A percentile compares a stretch with the other conserved stretches of the same genome.
Evolutionary conservation across 2,113 vertebrate species (phyloP).

Genomic region (Gymnarchus niloticus): DNA sequence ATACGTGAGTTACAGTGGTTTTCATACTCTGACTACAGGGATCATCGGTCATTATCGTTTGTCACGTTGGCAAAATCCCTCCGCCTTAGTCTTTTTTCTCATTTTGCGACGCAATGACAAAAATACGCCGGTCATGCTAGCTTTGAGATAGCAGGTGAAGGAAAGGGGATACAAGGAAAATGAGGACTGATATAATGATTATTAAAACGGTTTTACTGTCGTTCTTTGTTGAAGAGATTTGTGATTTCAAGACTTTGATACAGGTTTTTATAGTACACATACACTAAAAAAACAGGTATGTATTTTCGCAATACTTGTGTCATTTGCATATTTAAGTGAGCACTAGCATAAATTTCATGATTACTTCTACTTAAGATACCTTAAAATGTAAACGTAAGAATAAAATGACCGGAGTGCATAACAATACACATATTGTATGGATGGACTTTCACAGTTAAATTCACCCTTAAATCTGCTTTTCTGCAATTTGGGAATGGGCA

Average conservation of each 20-base stretch:
- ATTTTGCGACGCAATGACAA: conserved; percentile 42
- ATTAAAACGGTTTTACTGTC: not conserved
- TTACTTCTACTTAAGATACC: no score
- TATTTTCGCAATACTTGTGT: not conserved
- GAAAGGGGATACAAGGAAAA: not conserved
- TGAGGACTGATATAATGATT: not conserved
- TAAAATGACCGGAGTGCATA: no score
- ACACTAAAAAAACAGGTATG: not conserved
- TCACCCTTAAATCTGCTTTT: conserved; percentile 53
- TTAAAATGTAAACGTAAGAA: no score
- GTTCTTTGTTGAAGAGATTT: not conserved
- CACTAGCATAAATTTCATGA: no score
- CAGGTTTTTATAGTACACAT: no score
- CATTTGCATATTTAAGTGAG: not conserved
- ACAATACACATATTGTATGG: no score
- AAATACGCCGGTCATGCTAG: not conserved
- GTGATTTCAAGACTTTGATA: no score
- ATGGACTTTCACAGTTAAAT: conserved; percentile 7
- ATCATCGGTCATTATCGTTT: conserved; percentile 19
- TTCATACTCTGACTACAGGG: conserved; percentile 29
- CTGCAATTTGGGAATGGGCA: conserved; percentile 37
- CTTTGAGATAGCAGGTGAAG: not conserved
- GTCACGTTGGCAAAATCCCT: conserved; percentile 30
- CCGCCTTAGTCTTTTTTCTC: conserved; percentile 28
- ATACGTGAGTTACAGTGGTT: conserved; percentile 22